These are phyloP conservation scores for Cyrtodaria siliqua DNA, from an alignment of 2,888 invertebrate species.

Conservation along the genomic window DNA sequence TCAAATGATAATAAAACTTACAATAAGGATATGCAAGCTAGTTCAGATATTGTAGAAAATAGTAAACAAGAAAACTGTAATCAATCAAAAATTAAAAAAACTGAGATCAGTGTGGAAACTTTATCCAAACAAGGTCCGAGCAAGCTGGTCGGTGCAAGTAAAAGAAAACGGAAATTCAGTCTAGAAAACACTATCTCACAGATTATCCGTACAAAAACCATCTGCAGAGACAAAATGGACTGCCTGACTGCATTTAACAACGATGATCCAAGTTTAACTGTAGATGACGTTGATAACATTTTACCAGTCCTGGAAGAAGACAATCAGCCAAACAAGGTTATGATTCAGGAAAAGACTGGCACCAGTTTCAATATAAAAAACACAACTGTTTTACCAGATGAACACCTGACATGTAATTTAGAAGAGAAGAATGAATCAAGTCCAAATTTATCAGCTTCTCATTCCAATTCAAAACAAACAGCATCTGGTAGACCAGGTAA, in stretches of 20 bases:
- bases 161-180: slow-evolving; percentile 44
- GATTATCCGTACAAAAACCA: slow-evolving; percentile 18
- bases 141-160: slow-evolving; percentile 39
- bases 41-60: too few species aligned
- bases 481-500: neutral
- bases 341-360: neutral
- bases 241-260: neutral
- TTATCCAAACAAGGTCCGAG: too few species aligned
- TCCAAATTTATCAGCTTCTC: too few species aligned
- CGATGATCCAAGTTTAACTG: neutral
- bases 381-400: neutral
- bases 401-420: too few species aligned
- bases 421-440: too few species aligned
- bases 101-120: too few species aligned
- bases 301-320: neutral
- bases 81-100: too few species aligned
- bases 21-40: neutral
- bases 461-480: too few species aligned
- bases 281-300: neutral
- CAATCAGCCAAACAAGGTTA: neutral
- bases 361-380: slow-evolving; percentile 6
- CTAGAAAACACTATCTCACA: slow-evolving; percentile 23
- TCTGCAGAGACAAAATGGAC: slow-evolving; percentile 1
- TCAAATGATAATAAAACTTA: slow-evolving; percentile 1
- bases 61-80: too few species aligned